Percentiles rank a stretch among this genome's conserved stretches.
Evolutionary conservation across 2,113 vertebrate genomes (phyloP).

Genomic region (Lasiurus cinereus): DNA sequence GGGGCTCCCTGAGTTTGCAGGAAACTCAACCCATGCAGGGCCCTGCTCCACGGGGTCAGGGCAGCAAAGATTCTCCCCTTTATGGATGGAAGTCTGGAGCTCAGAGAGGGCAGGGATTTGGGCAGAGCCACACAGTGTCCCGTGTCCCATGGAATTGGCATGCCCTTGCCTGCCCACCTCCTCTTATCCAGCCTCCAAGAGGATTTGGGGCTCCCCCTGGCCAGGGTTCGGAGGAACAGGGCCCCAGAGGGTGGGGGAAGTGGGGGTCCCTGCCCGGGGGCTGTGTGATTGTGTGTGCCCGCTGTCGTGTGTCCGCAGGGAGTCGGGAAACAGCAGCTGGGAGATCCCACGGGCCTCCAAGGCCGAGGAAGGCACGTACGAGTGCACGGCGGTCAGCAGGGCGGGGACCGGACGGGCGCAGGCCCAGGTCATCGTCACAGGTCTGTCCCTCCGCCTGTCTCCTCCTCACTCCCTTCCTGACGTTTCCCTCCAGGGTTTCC

Average conservation of each 20-base stretch:
- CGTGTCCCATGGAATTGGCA: neutral
- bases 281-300: neutral
- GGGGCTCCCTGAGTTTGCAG: neutral
- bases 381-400: conserved; percentile 91
- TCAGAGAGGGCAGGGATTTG: neutral
- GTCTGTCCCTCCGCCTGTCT: conserved; percentile 79
- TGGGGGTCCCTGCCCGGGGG: neutral
- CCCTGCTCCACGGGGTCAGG: neutral
- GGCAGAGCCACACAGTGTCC: neutral
- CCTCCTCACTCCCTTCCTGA: fast-evolving
- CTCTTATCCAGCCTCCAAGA: neutral
- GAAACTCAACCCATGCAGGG: neutral
- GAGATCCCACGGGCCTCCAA: conserved; percentile 89
- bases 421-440: conserved; percentile 90
- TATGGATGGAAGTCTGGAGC: neutral
- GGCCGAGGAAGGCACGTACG: conserved; percentile 91
- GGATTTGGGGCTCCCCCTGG: neutral
- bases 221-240: fast-evolving
- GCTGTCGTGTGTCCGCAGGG: conserved; percentile 79
- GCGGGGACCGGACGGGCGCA: conserved; percentile 89
- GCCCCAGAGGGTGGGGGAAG: fast-evolving
- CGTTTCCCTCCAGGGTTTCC: neutral
- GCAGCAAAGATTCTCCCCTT: neutral
- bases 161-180: neutral
- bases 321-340: conserved; percentile 91